Evolutionary conservation across 1,140 invertebrate species (phyloP).

Genomic region (Halictus rubicundus): DNA sequence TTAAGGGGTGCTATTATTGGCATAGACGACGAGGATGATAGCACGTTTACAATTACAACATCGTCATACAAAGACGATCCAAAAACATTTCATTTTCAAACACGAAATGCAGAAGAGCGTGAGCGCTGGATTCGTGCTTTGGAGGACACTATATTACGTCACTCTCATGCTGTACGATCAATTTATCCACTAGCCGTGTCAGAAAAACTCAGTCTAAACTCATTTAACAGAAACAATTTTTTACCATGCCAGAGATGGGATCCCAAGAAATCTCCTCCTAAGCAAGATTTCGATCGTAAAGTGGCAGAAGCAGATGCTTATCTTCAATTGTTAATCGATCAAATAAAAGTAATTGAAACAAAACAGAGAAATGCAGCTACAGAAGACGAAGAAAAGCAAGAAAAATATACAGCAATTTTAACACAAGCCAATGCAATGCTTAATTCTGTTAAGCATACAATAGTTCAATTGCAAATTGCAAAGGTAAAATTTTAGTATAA

Average conservation of each 20-base stretch:
- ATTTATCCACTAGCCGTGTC: neutral
- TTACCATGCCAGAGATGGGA: constrained; percentile 81
- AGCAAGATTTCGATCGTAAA: constrained; percentile 93
- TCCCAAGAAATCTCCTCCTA: constrained; percentile 82
- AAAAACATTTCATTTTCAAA: constrained; percentile 99
- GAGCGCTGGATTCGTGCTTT: constrained; percentile 97
- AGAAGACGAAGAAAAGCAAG: constrained; percentile 69
- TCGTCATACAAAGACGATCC: constrained; percentile 86
- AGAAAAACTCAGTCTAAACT: neutral
- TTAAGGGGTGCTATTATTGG: constrained; percentile 97
- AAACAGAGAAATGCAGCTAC: constrained; percentile 65
- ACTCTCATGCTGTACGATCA: constrained; percentile 84
- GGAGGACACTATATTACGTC: constrained; percentile 95
- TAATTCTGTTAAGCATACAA: constrained; percentile 94
- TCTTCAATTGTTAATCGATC: constrained; percentile 97
- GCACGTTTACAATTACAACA: constrained; percentile 99
- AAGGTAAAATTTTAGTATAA: constrained; percentile 85
- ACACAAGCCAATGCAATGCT: constrained; percentile 77
- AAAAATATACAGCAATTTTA: constrained; percentile 75
- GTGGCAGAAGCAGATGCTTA: constrained; percentile 97
- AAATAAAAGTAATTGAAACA: constrained; percentile 86
- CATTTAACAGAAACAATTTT: constrained; percentile 2
- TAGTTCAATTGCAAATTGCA: constrained; percentile 97
- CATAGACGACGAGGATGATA: constrained; percentile 99
- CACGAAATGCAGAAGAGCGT: constrained; percentile 94